Conservation (phyloP, 2,797 vertebrate genomes). For the Melopsittacus undulatus region DNA sequence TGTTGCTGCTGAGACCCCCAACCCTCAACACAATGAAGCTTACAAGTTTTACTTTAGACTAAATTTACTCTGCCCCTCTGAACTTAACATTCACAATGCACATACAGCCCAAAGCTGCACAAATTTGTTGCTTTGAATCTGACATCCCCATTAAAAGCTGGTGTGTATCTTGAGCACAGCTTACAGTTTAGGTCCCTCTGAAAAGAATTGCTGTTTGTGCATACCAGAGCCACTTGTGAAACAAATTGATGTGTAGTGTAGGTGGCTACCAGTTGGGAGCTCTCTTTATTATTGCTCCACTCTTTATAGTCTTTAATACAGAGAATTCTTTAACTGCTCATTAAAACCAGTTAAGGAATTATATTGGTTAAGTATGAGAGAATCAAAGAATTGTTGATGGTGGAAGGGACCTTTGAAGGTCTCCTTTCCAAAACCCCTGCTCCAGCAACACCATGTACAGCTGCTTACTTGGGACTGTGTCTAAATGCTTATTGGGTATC, state of each 20-base stretch:
- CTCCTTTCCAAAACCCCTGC: not conserved
- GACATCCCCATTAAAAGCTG: not conserved
- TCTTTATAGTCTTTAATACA: not conserved
- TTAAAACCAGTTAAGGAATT: not conserved
- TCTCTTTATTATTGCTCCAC: not conserved
- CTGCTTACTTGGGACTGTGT: not conserved
- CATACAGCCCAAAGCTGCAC: not conserved
- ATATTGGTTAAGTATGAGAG: not conserved
- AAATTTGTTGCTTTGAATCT: not conserved
- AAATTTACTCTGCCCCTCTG: not conserved
- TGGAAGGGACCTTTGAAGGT: not conserved
- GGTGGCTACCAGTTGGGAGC: not conserved
- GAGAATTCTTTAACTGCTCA: not conserved
- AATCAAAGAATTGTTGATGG: not conserved
- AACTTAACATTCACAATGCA: not conserved
- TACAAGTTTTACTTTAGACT: not conserved
- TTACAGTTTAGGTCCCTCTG: not conserved
- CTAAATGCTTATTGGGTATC: not conserved
- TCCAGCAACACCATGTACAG: not conserved
- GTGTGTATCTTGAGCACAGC: not conserved
- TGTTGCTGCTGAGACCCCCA: not conserved
- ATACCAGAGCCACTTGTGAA: not conserved
- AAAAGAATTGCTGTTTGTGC: not conserved
- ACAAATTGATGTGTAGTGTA: not conserved
- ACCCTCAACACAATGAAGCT: fast-evolving